Evolutionary conservation across 2,888 invertebrate species (phyloP), one percentile per base, ranked within the genome.

Genomic region (Pandemis cinnamomeana): DNA sequence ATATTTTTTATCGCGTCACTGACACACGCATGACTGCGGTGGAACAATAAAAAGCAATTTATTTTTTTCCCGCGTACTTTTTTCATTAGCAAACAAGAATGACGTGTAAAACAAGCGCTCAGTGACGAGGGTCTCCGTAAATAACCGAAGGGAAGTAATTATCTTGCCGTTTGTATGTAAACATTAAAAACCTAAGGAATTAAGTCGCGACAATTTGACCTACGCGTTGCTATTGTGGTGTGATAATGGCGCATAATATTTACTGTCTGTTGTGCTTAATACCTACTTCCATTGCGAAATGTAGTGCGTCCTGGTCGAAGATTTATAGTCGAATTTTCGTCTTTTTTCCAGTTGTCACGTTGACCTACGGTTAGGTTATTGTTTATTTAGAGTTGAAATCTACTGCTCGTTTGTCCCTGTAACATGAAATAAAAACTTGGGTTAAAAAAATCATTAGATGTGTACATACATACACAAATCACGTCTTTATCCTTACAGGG

Each of bases 31-130:
- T 84, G 82, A 83, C 83, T 86, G 89, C 84, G 87, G 86, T 82
- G 81, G 86, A 84, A 91, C 90, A 91, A 91, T 91, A 89, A 89
- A 91, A 92, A 90, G 88, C 91, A 91, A 91, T 92, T 91, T 89
- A 90, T 90, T 89, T 90, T 55, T 88, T 89, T 84, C 82, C 85
- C 79, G 86, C 85, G 83, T 86, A 89, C 87, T 91, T 92, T 92
- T 93, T 93, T 92, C 92, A 92, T 92, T 92, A 92, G 89, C 89
- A 89, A 91, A 91, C 90, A 88, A 87, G 91, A 90, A 89, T 91
- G 92, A 92, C 89, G 91, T 91, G 92, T 92, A 90, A 91, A 92
- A 92, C 91, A 91, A 91, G 88, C 89, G 84, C 83, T 87, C 86
- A 79, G 85, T 90, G 91, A 91, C 89, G 89, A 91, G 91, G 91